Base-by-base conservation (phyloP, 2,113 vertebrate species). In the Phasianus colchicus region DNA sequence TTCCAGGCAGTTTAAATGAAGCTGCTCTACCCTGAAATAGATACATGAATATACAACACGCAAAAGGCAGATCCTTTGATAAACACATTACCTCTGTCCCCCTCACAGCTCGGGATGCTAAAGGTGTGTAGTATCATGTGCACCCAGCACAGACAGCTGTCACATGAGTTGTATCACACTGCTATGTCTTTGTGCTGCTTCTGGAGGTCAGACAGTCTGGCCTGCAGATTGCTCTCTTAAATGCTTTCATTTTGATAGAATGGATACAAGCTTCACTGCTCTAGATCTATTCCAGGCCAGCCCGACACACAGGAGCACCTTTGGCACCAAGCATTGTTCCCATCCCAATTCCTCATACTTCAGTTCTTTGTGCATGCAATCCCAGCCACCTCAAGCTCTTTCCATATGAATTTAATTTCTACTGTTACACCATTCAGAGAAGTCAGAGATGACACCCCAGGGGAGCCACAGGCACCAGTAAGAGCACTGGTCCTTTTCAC, bases 11-110 rank as follows among this genome's bases (percentile, higher is more conserved):
- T 88, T 89, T 95, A 95, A 96, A 95, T 88, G 71, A 96, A 95
- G 88, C 84, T 77, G 86, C 87, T 86, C 95, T 93, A 95, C 57
- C 88, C 86, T 94, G 93, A 96, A 96, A 96, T 95, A 96, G 92
- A 94, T 88, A 92, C 92, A 91, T 1, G 83, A 32, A 67, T 76
- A 61, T 79, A 71, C 64, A 93, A 84, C 83, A 47, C 21, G 50
- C 78, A 85, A 63, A 96, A 94, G 89, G n/a, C 54, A 94, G 93
- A 54, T 77, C 86, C 67, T 92, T 90, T 63, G 27, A 92, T 92
- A 88, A 85, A 85, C 34, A 32, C 4, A 9, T 52, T 86, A 4
- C 43, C 45, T 17, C 1, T 12, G 65, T 18, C 69, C 60, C 65
- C 55, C 1, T 66, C 64, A 7, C 58, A 4, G 6, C 0, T 0